These are phyloP conservation scores for Trichonephila inaurata DNA, from an alignment of 1,140 invertebrate genomes.

Conservation along the genomic window DNA sequence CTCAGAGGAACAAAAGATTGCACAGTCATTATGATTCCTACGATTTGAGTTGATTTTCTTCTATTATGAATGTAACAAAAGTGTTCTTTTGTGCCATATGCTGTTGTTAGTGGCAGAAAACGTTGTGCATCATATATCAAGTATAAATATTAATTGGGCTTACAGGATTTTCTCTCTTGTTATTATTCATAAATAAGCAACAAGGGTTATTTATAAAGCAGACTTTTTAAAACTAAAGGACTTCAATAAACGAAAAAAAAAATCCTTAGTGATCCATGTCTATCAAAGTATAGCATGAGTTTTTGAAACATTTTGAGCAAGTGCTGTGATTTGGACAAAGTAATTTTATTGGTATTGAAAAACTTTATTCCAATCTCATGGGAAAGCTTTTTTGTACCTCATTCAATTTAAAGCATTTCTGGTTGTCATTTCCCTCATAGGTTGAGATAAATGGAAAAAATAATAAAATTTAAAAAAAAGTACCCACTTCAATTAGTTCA, in stretches of 20 bases:
- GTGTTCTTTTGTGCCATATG: slow-evolving; percentile 24
- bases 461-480: background rate
- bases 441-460: background rate
- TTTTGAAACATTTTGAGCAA: background rate
- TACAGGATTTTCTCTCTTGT: no score
- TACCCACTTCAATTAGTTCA: background rate
- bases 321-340: background rate
- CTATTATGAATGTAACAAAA: slow-evolving; percentile 4
- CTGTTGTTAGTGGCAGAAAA: slow-evolving; percentile 45
- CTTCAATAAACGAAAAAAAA: background rate
- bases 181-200: slow-evolving; percentile 32
- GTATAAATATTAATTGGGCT: slow-evolving; percentile 47
- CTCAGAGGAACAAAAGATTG: slow-evolving; percentile 59
- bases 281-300: no score
- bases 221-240: background rate
- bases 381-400: background rate
- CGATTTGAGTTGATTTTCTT: slow-evolving; percentile 46
- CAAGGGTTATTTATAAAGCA: background rate
- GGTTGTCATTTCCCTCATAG: background rate
- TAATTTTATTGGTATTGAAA: background rate
- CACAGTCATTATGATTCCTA: slow-evolving; percentile 52
- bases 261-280: background rate
- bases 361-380: background rate
- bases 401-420: background rate
- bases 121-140: background rate